Evolutionary conservation across 2,888 invertebrate species (phyloP).

Genomic region (Caradrina kadenii): DNA sequence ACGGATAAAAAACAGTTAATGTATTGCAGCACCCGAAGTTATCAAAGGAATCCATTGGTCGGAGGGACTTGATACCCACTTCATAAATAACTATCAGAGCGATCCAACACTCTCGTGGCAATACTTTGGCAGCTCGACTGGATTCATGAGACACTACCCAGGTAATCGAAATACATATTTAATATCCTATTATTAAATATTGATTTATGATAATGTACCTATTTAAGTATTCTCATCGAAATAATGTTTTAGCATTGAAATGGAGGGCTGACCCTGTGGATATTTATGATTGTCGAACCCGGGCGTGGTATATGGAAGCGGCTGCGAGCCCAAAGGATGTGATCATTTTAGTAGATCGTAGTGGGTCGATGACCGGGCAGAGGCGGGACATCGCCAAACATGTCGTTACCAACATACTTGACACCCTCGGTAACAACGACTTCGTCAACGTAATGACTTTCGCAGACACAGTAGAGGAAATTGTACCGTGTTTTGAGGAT

Average conservation of each 20-base stretch:
- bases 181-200: background rate
- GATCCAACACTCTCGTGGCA: conserved; percentile 98
- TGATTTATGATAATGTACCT: background rate
- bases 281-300: conserved; percentile 98
- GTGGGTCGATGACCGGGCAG: conserved; percentile 97
- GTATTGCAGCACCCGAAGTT: conserved; percentile 93
- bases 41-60: conserved; percentile 99
- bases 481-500: conserved; percentile 97
- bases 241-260: conserved; percentile 91
- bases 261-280: conserved; percentile 96
- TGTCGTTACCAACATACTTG: conserved; percentile 96
- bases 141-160: conserved; percentile 99
- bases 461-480: conserved; percentile 94
- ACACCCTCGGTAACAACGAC: conserved; percentile 99
- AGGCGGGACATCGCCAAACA: conserved; percentile 97
- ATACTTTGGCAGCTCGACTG: conserved; percentile 99
- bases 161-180: conserved; percentile 86
- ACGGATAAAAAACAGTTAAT: conserved; percentile 34
- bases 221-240: background rate
- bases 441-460: conserved; percentile 99
- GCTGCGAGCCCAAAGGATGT: conserved; percentile 99
- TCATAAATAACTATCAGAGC: conserved; percentile 95
- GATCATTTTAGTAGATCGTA: conserved; percentile 95
- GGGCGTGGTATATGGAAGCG: conserved; percentile 99
- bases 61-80: conserved; percentile 96